These are phyloP conservation scores for Aphelenchoides bicaudatus DNA, from an alignment of 2,888 invertebrate species.

Conservation along the genomic window DNA sequence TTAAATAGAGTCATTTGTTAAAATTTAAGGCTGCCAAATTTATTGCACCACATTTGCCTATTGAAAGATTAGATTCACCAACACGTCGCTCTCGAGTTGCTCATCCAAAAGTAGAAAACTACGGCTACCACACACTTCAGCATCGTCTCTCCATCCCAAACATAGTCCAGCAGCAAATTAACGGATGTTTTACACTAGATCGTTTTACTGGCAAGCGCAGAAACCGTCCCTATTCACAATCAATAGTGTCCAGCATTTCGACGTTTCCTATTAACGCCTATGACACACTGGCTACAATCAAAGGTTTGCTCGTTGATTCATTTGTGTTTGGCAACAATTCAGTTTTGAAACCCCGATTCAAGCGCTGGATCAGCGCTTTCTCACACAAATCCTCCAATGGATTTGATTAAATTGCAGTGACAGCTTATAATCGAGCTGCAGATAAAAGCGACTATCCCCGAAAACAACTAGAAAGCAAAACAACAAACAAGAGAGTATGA, in stretches of 20 bases:
- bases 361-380: no score
- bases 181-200: constrained; percentile 7
- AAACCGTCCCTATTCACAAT: neutral
- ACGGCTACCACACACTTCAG: constrained; percentile 2
- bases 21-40: neutral
- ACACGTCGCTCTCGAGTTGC: neutral
- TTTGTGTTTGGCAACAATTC: no score
- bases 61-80: constrained; percentile 1
- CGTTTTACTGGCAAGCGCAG: neutral
- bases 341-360: no score
- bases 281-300: neutral
- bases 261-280: constrained; percentile 10
- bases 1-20: neutral
- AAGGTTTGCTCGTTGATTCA: no score
- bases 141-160: neutral
- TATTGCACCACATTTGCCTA: constrained; percentile 11
- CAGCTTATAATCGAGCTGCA: no score
- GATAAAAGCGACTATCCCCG: no score
- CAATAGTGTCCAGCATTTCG: constrained; percentile 4
- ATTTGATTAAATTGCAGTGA: no score
- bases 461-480: no score
- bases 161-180: neutral
- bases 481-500: no score
- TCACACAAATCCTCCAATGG: no score
- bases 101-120: neutral